Evolutionary conservation across 2,113 vertebrate genomes (phyloP).

Genomic region (Procavia capensis): DNA sequence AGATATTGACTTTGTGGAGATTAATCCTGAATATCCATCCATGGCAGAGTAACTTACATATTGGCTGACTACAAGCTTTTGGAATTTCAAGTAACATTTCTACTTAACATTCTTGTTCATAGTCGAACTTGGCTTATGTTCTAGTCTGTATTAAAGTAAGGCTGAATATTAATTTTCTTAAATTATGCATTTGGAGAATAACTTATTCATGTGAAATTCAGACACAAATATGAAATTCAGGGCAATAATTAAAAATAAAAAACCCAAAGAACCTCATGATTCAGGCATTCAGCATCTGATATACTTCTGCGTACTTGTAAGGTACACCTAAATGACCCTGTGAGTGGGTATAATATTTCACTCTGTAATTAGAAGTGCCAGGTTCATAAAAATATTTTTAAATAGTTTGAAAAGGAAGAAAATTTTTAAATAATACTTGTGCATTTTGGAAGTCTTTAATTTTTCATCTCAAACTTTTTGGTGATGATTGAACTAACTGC

Average conservation of each 20-base stretch:
- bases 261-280: conserved; percentile 40
- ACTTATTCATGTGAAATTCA: conserved; percentile 72
- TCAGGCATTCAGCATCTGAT: conserved; percentile 61
- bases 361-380: conserved; percentile 50
- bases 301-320: conserved; percentile 60
- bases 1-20: not conserved
- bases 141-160: conserved; percentile 45
- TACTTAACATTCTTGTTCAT: conserved; percentile 57
- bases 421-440: not conserved
- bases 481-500: not conserved
- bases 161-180: conserved; percentile 69
- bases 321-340: conserved; percentile 21
- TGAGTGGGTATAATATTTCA: not conserved
- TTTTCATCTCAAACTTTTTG: conserved; percentile 15
- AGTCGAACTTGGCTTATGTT: conserved; percentile 59
- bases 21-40: not conserved
- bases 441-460: conserved; percentile 4
- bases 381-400: not conserved
- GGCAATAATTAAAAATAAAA: conserved; percentile 68
- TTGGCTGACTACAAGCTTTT: conserved; percentile 8
- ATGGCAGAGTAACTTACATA: conserved; percentile 9
- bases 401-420: conserved; percentile 33
- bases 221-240: conserved; percentile 67
- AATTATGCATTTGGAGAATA: conserved; percentile 72
- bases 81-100: conserved; percentile 14